Percentiles rank a stretch among this genome's conserved stretches.
These are phyloP conservation scores for Zaprionus vittiger DNA, from an alignment of 1,140 invertebrate genomes.

Conservation along the genomic window DNA sequence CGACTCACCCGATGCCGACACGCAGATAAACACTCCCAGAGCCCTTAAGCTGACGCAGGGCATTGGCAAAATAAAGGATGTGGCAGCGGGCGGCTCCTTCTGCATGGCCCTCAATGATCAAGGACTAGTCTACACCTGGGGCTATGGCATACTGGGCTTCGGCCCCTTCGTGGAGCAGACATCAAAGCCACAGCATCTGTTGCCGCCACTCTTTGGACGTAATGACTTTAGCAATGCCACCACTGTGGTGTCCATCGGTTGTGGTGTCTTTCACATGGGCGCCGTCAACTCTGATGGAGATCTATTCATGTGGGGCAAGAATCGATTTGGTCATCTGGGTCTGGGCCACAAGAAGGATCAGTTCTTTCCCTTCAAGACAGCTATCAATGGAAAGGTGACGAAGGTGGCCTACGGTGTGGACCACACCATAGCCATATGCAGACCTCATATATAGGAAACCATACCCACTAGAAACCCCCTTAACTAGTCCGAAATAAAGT, in stretches of 20 bases:
- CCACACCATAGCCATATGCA: conserved; percentile 92
- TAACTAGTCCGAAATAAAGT: conserved; percentile 17
- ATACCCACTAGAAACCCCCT: not conserved
- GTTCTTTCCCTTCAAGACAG: conserved; percentile 94
- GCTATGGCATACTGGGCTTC: conserved; percentile 95
- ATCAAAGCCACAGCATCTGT: conserved; percentile 89
- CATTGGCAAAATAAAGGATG: conserved; percentile 91
- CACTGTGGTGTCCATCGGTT: conserved; percentile 88
- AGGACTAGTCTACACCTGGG: conserved; percentile 96
- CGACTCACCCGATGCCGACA: conserved; percentile 78
- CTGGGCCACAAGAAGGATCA: conserved; percentile 92
- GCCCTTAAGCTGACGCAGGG: conserved; percentile 87
- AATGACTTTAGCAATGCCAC: conserved; percentile 91
- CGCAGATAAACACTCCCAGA: conserved; percentile 89
- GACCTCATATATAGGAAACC: conserved; percentile 87
- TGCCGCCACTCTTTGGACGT: conserved; percentile 92
- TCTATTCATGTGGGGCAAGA: conserved; percentile 96
- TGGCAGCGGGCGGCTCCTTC: conserved; percentile 94
- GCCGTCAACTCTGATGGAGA: conserved; percentile 92
- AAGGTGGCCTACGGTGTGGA: conserved; percentile 93
- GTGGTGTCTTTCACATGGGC: conserved; percentile 91
- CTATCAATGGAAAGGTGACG: conserved; percentile 90
- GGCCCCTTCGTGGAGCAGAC: conserved; percentile 91
- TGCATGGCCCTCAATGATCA: conserved; percentile 90
- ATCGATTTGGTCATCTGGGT: conserved; percentile 92